These are phyloP conservation scores for honey bee (Apis mellifera) DNA, from an alignment of 1,140 invertebrate genomes.

Conservation along the genomic window DNA sequence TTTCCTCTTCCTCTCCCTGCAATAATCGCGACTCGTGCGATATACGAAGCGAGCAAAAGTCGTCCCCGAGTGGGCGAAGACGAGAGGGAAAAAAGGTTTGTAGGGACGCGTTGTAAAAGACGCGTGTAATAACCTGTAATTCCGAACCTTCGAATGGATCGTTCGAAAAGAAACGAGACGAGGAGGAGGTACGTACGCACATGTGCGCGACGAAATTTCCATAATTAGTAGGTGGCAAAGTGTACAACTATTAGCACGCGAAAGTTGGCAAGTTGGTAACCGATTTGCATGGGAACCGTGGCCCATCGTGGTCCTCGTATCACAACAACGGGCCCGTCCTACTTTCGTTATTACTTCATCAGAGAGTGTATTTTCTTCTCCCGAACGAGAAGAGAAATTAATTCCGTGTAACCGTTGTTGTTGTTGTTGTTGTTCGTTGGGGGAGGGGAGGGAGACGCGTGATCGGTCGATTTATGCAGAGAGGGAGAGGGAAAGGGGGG, in stretches of 20 bases:
- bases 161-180: constrained; percentile 23
- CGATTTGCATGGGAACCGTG: constrained; percentile 46
- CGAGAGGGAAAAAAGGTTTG: background rate
- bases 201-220: constrained; percentile 21
- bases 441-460: background rate
- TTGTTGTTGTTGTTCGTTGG: too few relatives aligned
- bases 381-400: background rate
- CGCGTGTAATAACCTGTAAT: constrained; percentile 13
- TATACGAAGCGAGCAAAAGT: too few relatives aligned
- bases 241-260: constrained; percentile 45
- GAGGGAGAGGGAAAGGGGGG: too few relatives aligned
- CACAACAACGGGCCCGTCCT: constrained; percentile 30
- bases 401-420: background rate
- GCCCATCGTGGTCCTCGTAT: constrained; percentile 12
- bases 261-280: constrained; percentile 47
- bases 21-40: background rate
- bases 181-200: too few relatives aligned
- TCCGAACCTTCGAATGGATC: constrained; percentile 1
- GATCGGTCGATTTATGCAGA: constrained; percentile 5
- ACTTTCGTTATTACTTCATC: constrained; percentile 48
- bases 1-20: too few relatives aligned
- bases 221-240: constrained; percentile 50
- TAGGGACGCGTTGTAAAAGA: background rate
- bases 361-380: constrained; percentile 11
- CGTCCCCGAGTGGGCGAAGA: too few relatives aligned